These are phyloP conservation scores for Hypotaenidia okinawae DNA, from an alignment of 2,797 vertebrate genomes.

Conservation along the genomic window DNA sequence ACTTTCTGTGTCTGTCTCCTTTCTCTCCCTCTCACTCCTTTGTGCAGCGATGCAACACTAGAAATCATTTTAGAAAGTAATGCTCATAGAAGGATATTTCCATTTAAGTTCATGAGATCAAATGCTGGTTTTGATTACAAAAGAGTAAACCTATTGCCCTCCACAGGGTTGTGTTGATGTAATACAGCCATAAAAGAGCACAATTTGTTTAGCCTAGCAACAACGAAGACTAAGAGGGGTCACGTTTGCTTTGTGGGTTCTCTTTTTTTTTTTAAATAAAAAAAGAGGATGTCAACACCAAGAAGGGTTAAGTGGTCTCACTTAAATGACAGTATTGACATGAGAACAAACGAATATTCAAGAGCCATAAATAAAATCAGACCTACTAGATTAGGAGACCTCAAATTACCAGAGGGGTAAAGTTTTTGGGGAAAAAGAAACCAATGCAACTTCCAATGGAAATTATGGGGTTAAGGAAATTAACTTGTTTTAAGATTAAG, in stretches of 20 bases:
- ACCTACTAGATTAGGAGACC: background rate
- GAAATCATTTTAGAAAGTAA: constrained; percentile 6
- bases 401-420: background rate
- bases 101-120: constrained; percentile 55
- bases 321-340: constrained; percentile 31
- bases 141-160: constrained; percentile 63
- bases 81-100: constrained; percentile 3
- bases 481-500: background rate
- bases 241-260: background rate
- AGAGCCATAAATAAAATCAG: background rate
- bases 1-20: background rate
- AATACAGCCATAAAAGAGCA: constrained; percentile 48
- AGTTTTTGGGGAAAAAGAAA: background rate
- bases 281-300: background rate
- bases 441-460: background rate
- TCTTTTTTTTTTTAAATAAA: no score
- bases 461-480: background rate
- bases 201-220: constrained; percentile 64
- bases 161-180: constrained; percentile 37
- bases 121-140: constrained; percentile 62
- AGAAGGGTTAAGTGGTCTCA: constrained; percentile 2
- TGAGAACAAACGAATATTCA: constrained; percentile 4
- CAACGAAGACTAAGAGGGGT: constrained; percentile 46
- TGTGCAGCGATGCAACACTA: background rate
- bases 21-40: background rate